Conservation (phyloP, 23 tunicate genomes). For the Ciona savignyi region DNA sequence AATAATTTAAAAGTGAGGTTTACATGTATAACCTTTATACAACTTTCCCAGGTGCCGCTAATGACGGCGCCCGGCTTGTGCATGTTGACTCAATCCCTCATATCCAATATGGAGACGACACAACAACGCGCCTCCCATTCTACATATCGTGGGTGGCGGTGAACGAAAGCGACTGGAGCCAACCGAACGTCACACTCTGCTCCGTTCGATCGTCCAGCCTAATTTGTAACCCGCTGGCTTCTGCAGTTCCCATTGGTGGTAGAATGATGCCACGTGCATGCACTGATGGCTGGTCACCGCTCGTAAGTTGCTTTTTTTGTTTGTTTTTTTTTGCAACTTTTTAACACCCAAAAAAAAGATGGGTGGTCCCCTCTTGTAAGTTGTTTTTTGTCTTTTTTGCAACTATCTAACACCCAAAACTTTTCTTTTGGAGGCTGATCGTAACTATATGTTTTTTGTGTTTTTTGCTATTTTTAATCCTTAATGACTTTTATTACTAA, state of each 20-base stretch:
- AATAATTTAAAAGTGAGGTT: too few relatives aligned
- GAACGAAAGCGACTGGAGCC: background rate
- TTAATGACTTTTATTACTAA: too few relatives aligned
- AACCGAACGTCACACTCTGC: background rate
- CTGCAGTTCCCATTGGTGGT: slow-evolving; percentile 39
- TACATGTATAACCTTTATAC: too few relatives aligned
- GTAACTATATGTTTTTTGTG: too few relatives aligned
- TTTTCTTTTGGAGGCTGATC: too few relatives aligned
- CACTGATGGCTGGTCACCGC: slow-evolving; percentile 40
- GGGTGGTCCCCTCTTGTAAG: slow-evolving; percentile 40
- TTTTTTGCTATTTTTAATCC: too few relatives aligned
- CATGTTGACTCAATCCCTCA: too few relatives aligned
- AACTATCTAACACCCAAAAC: too few relatives aligned
- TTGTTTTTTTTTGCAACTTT: slow-evolving; percentile 15
- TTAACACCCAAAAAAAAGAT: slow-evolving; percentile 25
- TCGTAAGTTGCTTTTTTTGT: slow-evolving; percentile 19
- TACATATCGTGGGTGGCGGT: background rate
- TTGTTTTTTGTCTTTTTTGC: too few relatives aligned
- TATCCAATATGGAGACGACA: too few relatives aligned
- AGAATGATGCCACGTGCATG: slow-evolving; percentile 24
- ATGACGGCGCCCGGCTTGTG: too few relatives aligned
- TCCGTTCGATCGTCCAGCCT: background rate
- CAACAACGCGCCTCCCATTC: background rate
- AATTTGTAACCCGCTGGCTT: slow-evolving; percentile 36
- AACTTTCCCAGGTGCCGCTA: too few relatives aligned